These are phyloP conservation scores for Crypturellus undulatus DNA, from an alignment of 2,113 vertebrate genomes.

Conservation along the genomic window DNA sequence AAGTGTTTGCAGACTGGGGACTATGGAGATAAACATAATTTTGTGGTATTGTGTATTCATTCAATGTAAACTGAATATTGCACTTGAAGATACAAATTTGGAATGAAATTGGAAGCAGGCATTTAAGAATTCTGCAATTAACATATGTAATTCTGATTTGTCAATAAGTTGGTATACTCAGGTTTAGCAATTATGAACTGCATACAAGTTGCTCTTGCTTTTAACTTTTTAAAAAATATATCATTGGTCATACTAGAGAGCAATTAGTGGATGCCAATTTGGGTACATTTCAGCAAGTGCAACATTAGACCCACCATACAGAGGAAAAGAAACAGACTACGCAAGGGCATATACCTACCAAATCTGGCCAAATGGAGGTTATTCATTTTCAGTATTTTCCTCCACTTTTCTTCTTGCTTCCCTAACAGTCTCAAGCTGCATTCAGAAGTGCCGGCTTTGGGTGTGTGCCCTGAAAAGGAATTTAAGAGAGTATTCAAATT, in stretches of 20 bases:
- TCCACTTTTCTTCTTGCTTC: not conserved
- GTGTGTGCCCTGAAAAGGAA: fast-evolving
- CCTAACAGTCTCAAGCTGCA: fast-evolving
- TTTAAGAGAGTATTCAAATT: not conserved
- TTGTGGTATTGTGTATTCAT: not conserved
- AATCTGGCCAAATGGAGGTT: not conserved
- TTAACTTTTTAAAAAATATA: not conserved
- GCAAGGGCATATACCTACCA: fast-evolving
- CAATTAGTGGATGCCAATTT: not conserved
- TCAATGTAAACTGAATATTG: not conserved
- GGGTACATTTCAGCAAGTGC: not conserved
- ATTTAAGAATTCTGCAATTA: not conserved
- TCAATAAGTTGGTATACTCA: not conserved
- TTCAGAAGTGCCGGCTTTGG: not conserved
- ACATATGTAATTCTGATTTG: fast-evolving
- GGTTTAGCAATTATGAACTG: not conserved
- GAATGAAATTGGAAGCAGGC: not conserved
- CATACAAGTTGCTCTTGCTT: not conserved
- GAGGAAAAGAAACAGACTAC: not conserved
- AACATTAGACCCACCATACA: not conserved
- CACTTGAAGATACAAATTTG: not conserved
- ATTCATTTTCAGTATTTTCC: not conserved
- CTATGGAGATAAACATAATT: not conserved
- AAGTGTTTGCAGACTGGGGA: slow-evolving; percentile 15
- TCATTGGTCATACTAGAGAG: not conserved